phyloP scores from a whole-genome alignment of 64 coral and sea anemone species.

The Montipora capricornis region DNA sequence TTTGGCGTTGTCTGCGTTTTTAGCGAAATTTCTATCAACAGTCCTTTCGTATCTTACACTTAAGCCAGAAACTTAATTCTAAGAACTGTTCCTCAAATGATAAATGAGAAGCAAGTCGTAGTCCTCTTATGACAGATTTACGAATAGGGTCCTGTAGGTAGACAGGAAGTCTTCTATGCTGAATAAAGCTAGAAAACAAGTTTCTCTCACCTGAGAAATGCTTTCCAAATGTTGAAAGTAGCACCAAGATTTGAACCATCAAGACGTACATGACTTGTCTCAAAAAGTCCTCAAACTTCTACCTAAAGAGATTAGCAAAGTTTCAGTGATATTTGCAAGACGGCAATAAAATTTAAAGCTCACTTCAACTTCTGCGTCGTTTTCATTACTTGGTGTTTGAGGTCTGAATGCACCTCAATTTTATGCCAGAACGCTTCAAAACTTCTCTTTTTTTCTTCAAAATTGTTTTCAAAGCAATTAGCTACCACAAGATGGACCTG shows the following conservation, averaged over 20 bases:
- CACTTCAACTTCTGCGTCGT: not conserved
- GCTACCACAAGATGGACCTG: not conserved
- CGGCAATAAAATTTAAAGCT: not conserved
- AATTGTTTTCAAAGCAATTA: slow-evolving; percentile 32
- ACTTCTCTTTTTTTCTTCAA: not conserved
- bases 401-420: not conserved
- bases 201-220: slow-evolving; percentile 15
- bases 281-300: not conserved
- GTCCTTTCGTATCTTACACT: not conserved
- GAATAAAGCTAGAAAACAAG: not conserved
- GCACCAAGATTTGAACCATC: not conserved
- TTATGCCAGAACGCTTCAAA: not conserved
- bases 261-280: not conserved
- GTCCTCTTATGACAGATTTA: not conserved
- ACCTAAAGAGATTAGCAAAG: not conserved
- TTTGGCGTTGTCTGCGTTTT: not conserved
- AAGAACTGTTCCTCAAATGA: not conserved
- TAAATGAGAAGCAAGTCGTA: not conserved
- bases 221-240: slow-evolving; percentile 22
- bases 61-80: not conserved
- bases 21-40: not conserved
- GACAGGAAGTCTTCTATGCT: not conserved
- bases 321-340: slow-evolving; percentile 8
- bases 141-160: not conserved
- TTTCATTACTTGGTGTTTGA: not conserved